Percentiles rank a stretch among this genome's conserved stretches.
Evolutionary conservation across 1,140 invertebrate genomes (phyloP).

Genomic region (Apocrypta bakeri): DNA sequence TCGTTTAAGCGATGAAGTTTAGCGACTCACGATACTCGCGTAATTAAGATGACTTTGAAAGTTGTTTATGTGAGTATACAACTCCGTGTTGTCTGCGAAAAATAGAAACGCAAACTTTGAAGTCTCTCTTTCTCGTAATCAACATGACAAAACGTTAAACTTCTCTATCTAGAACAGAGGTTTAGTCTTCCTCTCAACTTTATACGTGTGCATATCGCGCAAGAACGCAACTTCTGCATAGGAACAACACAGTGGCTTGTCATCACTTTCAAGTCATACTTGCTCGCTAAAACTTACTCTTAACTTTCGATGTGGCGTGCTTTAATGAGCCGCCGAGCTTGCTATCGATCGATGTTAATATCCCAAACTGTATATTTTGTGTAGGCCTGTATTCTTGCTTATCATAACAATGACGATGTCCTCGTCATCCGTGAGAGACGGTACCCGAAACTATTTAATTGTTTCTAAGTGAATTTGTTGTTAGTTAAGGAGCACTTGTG

Average conservation of each 20-base stretch:
- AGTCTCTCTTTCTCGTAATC: neutral
- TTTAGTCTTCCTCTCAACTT: neutral
- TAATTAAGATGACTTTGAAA: neutral
- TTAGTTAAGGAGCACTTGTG: neutral
- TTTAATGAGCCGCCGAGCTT: neutral
- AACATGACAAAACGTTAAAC: neutral
- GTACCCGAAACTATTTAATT: neutral
- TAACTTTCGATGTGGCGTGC: neutral
- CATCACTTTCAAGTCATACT: neutral
- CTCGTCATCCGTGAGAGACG: neutral
- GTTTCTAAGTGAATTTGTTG: neutral
- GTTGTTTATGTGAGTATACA: neutral
- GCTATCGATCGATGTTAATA: neutral
- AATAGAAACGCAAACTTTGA: neutral
- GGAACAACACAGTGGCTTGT: neutral
- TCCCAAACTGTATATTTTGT: neutral
- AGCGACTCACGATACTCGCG: no score
- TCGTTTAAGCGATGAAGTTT: neutral
- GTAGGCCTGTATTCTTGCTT: neutral
- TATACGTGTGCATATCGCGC: neutral
- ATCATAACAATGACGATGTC: neutral
- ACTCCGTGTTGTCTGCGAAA: neutral
- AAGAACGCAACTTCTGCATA: neutral
- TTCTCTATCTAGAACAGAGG: neutral
- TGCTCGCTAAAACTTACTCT: neutral